These are phyloP conservation scores for Oenanthe oenanthe DNA, from an alignment of 2,113 vertebrate species.

Conservation along the genomic window DNA sequence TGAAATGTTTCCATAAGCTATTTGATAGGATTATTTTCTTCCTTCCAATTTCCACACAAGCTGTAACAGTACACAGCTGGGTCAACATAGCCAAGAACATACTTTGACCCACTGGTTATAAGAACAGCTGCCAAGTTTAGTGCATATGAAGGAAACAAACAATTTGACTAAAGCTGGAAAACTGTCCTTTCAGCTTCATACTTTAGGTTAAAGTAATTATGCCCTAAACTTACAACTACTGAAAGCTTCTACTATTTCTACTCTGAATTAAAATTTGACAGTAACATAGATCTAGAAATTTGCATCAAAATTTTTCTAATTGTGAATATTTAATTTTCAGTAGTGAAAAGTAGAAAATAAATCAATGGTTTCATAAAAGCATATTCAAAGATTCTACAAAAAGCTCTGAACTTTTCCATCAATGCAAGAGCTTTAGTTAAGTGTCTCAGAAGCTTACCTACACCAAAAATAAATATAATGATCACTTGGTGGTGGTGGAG, in stretches of 20 bases:
- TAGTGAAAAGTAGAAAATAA: background rate
- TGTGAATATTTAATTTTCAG: background rate
- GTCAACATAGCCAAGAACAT: constrained; percentile 4
- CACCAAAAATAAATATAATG: background rate
- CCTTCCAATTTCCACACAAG: background rate
- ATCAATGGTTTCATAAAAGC: background rate
- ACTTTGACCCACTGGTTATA: background rate
- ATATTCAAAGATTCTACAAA: background rate
- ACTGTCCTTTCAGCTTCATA: background rate
- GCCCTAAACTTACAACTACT: background rate
- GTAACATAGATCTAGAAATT: background rate
- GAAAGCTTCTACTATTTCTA: background rate
- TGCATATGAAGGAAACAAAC: background rate
- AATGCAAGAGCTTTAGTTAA: background rate
- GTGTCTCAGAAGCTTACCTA: background rate
- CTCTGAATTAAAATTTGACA: background rate
- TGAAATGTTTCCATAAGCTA: background rate
- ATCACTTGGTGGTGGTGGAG: background rate
- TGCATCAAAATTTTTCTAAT: background rate
- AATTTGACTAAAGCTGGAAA: background rate
- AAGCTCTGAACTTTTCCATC: rapidly evolving
- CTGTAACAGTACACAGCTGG: constrained; percentile 10
- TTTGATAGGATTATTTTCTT: background rate
- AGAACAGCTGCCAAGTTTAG: background rate
- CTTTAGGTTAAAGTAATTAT: background rate